Conservation (phyloP, 2,888 invertebrate species). For the Dendrolimus pini region DNA sequence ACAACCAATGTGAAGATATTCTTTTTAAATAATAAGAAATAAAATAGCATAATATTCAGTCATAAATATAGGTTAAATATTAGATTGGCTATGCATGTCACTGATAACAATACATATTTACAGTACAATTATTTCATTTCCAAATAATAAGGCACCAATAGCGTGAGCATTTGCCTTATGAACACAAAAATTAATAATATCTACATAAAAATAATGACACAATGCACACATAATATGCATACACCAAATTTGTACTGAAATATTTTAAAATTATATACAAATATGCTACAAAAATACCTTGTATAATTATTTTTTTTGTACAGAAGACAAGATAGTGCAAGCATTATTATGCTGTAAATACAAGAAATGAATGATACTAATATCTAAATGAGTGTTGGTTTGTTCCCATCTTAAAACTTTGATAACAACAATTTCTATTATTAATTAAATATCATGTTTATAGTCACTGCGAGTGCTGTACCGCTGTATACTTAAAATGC, state of each 20-base stretch:
- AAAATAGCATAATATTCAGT: conserved; percentile 28
- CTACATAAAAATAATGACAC: conserved; percentile 1
- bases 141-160: conserved; percentile 48
- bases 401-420: no score
- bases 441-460: no score
- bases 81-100: conserved; percentile 16
- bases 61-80: conserved; percentile 27
- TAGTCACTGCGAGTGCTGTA: no score
- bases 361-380: no score
- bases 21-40: conserved; percentile 9
- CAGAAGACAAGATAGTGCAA: not conserved
- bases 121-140: conserved; percentile 12
- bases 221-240: conserved; percentile 3
- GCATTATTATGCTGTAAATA: not conserved
- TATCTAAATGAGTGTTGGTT: no score
- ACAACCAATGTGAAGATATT: conserved; percentile 11
- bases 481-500: no score
- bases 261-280: conserved; percentile 4
- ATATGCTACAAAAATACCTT: conserved; percentile 4
- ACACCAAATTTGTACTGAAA: conserved; percentile 5
- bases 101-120: conserved; percentile 23
- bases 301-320: not conserved
- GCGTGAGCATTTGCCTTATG: not conserved
- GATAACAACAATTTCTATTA: no score
- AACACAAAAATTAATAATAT: not conserved